These are phyloP conservation scores for Thripadectes ignobilis DNA, from an alignment of 2,797 vertebrate genomes.

Conservation along the genomic window DNA sequence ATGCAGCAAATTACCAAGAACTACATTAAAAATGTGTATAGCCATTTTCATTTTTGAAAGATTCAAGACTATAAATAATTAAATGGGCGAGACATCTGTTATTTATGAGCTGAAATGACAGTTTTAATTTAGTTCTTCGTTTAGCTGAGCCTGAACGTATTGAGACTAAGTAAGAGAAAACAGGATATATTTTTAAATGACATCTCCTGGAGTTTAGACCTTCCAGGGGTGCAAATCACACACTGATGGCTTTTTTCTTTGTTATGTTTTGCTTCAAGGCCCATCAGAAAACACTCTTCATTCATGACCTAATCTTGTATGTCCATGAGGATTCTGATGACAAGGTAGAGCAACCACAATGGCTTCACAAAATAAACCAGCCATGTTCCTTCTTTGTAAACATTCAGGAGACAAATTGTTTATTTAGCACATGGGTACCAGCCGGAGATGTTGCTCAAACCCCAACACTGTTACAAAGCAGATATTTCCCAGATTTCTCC, in stretches of 20 bases:
- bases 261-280: slow-evolving; percentile 41
- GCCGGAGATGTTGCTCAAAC: neutral
- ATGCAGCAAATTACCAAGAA: slow-evolving; percentile 83
- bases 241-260: neutral
- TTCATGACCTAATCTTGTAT: slow-evolving; percentile 13
- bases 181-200: slow-evolving; percentile 70
- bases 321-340: slow-evolving; percentile 5
- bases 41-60: slow-evolving; percentile 85
- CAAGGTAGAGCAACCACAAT: neutral
- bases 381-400: neutral
- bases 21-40: slow-evolving; percentile 87
- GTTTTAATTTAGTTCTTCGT: slow-evolving; percentile 83
- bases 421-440: neutral
- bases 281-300: slow-evolving; percentile 44
- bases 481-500: neutral
- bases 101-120: slow-evolving; percentile 89
- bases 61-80: slow-evolving; percentile 88
- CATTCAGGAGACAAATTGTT: neutral
- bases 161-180: slow-evolving; percentile 73
- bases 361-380: slow-evolving; percentile 23
- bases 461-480: neutral
- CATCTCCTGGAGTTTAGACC: slow-evolving; percentile 2
- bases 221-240: slow-evolving; percentile 58
- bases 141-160: slow-evolving; percentile 75
- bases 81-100: slow-evolving; percentile 85